Evolutionary conservation across 1,140 invertebrate species (phyloP), one percentile per base, ranked within the genome.

Genomic region (Caenorhabditis remanei): DNA sequence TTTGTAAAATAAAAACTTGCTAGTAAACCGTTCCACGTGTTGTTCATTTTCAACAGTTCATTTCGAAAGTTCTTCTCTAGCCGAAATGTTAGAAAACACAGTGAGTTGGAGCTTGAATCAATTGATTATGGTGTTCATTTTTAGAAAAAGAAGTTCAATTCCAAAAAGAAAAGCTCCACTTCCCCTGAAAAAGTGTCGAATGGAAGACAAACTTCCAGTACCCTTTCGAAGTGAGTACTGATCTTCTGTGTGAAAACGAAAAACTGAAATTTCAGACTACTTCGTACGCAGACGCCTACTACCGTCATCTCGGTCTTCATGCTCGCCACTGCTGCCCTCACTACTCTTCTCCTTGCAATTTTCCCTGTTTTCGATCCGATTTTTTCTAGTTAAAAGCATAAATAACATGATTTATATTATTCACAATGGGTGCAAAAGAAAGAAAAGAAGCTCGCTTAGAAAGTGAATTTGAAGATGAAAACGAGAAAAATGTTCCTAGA

Each of bases 401-500:
- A 71, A 46, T 19, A 71, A n/a, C 40, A 71, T 9, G 41, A 71
- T 19, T 16, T 16, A 24, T n/a, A 46, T 71, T 71, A 71, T 71
- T 43, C 65, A 21, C 4, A 43, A 71, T 19, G 41, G 65, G 46
- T 71, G 65, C 65, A 71, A 71, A 11, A 71, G 46, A 71, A 63
- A 63, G 32, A 11, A 40, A 71, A 19, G 43, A 71, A 71, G 65
- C 65, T 71, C 65, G 65, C 11, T 46, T 8, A 71, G 46, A 71
- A 71, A 71, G 65, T 71, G 65, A 71, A 71, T 71, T 32, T 53
- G 24, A 32, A 71, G 41, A 19, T 16, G 14, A 53, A 50, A 53
- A 41, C 7, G 53, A 21, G 40, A 79, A 9, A 9, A 40, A 32
- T 40, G 24, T 13, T 65, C 21, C 19, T 32, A 32, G 32, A 32